Conservation (phyloP, 2,888 invertebrate genomes). For the Pristionchus maxplancki region DNA sequence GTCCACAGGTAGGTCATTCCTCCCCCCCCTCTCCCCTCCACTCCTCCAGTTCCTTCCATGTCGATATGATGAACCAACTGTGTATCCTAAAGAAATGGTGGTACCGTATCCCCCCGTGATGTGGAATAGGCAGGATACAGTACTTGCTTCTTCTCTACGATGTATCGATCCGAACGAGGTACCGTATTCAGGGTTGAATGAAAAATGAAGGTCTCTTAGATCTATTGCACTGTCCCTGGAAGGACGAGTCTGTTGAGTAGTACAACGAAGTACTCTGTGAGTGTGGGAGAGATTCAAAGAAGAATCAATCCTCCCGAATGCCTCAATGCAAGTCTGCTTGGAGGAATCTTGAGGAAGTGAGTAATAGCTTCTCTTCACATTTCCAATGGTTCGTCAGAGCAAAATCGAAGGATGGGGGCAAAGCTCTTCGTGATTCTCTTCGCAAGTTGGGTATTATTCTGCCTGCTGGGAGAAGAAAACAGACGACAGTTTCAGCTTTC, state of each 20-base stretch:
- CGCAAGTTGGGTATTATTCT: conserved; percentile 98
- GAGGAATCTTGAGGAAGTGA: conserved; percentile 94
- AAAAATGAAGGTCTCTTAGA: conserved; percentile 80
- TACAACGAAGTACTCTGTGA: conserved; percentile 99
- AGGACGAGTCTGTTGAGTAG: conserved; percentile 95
- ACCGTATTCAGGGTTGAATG: background rate
- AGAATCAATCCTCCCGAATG: conserved; percentile 96
- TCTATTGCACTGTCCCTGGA: conserved; percentile 98
- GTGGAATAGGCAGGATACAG: conserved; percentile 36
- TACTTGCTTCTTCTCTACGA: background rate
- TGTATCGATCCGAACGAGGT: conserved; percentile 39
- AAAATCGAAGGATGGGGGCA: conserved; percentile 99
- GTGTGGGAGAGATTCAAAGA: conserved; percentile 96
- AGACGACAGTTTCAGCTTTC: conserved; percentile 79
- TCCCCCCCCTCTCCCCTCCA: too few relatives aligned
- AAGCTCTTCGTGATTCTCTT: conserved; percentile 94
- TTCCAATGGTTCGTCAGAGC: conserved; percentile 85
- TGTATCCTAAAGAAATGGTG: conserved; percentile 36
- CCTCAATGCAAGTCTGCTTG: conserved; percentile 96
- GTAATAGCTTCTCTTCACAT: background rate
- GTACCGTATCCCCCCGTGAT: conserved; percentile 18
- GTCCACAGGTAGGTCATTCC: background rate
- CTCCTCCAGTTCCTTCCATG: background rate
- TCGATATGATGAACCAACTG: conserved; percentile 30
- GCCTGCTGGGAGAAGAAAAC: conserved; percentile 98